Percentiles rank a stretch among this genome's conserved stretches.
Evolutionary conservation across 2,888 invertebrate genomes (phyloP).

Genomic region (Epirrhoe alternata): DNA sequence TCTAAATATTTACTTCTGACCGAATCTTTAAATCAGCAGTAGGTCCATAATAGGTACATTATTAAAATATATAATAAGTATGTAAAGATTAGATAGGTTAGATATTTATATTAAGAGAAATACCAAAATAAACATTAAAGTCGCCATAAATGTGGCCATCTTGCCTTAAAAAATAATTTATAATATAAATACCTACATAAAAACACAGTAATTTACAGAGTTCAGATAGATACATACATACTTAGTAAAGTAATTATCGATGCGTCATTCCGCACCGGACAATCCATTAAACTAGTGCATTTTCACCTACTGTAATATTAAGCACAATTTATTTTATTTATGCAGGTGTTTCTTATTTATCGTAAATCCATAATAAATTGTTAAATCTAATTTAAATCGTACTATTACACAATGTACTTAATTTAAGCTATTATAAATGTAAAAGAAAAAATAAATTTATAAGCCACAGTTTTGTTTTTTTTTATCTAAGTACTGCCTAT

Average conservation of each 20-base stretch:
- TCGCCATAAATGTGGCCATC: constrained; percentile 82
- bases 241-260: not conserved
- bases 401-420: constrained; percentile 73
- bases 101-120: constrained; percentile 27
- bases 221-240: constrained; percentile 9
- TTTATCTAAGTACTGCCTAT: not conserved
- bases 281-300: constrained; percentile 79
- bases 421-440: constrained; percentile 71
- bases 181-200: not conserved
- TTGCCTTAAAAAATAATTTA: constrained; percentile 65
- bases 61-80: constrained; percentile 41
- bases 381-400: constrained; percentile 78
- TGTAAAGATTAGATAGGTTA: constrained; percentile 29
- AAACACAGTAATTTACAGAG: constrained; percentile 3
- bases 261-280: constrained; percentile 45
- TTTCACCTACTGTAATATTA: constrained; percentile 77
- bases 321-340: constrained; percentile 78
- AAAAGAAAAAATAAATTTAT: constrained; percentile 80
- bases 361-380: constrained; percentile 74
- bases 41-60: constrained; percentile 54
- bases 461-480: constrained; percentile 63
- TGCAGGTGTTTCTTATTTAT: constrained; percentile 70
- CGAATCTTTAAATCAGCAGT: constrained; percentile 66
- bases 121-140: constrained; percentile 40
- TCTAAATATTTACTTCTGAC: constrained; percentile 71